Conservation (phyloP, 2,888 invertebrate species). For the Hemithea aestivaria region DNA sequence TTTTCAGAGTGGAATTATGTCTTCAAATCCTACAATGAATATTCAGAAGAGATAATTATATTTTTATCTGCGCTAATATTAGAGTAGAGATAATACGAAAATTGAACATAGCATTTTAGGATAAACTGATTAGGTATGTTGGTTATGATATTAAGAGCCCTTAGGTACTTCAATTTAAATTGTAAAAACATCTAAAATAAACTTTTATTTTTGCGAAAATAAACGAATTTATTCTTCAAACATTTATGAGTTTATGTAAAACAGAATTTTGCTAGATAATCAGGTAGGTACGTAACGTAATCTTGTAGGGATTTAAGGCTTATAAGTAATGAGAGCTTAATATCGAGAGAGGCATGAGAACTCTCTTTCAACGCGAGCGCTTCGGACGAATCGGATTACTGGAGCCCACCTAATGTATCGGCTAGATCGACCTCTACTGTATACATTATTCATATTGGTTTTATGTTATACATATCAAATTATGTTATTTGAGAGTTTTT, state of each 20-base stretch:
- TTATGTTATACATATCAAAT: background rate
- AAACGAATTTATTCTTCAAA: too few species aligned
- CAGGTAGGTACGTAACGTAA: slow-evolving; percentile 2
- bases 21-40: too few species aligned
- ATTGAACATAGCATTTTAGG: too few species aligned
- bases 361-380: slow-evolving; percentile 5
- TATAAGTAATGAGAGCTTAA: slow-evolving; percentile 8
- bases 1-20: too few species aligned
- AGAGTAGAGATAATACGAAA: too few species aligned
- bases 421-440: slow-evolving; percentile 3
- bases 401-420: slow-evolving; percentile 7
- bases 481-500: background rate
- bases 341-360: slow-evolving; percentile 1
- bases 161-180: too few species aligned
- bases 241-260: background rate
- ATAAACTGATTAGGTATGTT: too few species aligned
- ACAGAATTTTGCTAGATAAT: slow-evolving; percentile 1
- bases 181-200: too few species aligned
- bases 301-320: slow-evolving; percentile 6
- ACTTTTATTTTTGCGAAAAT: too few species aligned
- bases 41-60: too few species aligned
- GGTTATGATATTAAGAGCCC: too few species aligned
- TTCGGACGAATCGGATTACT: slow-evolving; percentile 2
- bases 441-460: slow-evolving; percentile 10
- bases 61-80: too few species aligned